phyloP scores from a whole-genome alignment of 1,140 invertebrate species.

The Drosophila grimshawi region DNA sequence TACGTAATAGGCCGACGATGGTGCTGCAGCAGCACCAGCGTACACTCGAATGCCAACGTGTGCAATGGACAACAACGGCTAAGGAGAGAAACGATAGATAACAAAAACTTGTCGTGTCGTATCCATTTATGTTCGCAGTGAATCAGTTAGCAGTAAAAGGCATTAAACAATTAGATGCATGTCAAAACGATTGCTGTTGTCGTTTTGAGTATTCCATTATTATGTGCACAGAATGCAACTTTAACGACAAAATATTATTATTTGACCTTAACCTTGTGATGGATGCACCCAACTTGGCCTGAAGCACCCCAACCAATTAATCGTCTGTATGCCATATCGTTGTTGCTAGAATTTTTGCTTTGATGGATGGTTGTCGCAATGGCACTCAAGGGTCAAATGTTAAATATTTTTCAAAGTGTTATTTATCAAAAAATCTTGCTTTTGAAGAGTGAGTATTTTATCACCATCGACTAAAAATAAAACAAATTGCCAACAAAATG shows the following conservation, averaged over 20 bases:
- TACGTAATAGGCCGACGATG: slow-evolving; percentile 61
- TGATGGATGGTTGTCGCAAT: neutral
- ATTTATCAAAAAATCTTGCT: neutral
- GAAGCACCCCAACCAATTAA: slow-evolving; percentile 10
- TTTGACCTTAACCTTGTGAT: slow-evolving; percentile 33
- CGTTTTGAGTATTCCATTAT: slow-evolving; percentile 33
- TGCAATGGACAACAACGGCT: slow-evolving; percentile 51
- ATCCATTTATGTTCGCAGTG: slow-evolving; percentile 55
- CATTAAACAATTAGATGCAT: slow-evolving; percentile 73
- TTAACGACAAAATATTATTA: slow-evolving; percentile 22
- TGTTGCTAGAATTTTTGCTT: neutral
- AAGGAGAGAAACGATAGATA: slow-evolving; percentile 45
- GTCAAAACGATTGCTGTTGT: slow-evolving; percentile 52
- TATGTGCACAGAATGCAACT: slow-evolving; percentile 49
- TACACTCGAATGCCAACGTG: slow-evolving; percentile 61
- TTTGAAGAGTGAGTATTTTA: too few species aligned
- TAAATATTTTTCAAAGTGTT: neutral
- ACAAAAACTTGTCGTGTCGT: slow-evolving; percentile 59
- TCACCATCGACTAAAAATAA: too few species aligned
- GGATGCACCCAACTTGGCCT: neutral
- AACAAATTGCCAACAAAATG: too few species aligned
- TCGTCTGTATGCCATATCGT: neutral
- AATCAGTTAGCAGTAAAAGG: slow-evolving; percentile 74
- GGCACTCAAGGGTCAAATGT: neutral
- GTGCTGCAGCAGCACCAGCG: slow-evolving; percentile 24